phyloP scores from a whole-genome alignment of 2,888 invertebrate species.

The Trypoxylon attenuatum region DNA sequence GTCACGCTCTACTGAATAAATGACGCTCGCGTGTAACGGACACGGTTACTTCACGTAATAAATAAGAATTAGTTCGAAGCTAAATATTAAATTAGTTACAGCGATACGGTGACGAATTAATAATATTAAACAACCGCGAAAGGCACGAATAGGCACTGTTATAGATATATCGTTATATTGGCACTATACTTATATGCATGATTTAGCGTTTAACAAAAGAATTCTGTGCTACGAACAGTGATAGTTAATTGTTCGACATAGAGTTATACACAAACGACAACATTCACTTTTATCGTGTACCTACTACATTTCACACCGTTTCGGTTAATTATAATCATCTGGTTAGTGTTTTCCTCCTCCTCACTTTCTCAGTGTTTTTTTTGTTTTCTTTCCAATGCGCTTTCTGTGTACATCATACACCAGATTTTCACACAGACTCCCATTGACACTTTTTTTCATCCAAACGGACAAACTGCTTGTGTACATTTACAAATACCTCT shows the following conservation, averaged over 20 bases:
- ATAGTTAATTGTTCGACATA: conserved; percentile 20
- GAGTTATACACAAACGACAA: conserved; percentile 8
- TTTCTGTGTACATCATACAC: too few relatives aligned
- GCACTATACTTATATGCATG: conserved; percentile 2
- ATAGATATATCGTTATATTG: conserved; percentile 26
- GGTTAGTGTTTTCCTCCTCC: too few relatives aligned
- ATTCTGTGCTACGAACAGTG: conserved; percentile 5
- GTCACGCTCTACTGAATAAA: neutral
- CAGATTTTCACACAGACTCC: conserved; percentile 1
- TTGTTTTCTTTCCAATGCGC: neutral
- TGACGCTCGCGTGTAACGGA: too few relatives aligned
- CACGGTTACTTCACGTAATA: conserved; percentile 31
- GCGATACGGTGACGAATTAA: conserved; percentile 16
- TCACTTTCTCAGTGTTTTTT: too few relatives aligned
- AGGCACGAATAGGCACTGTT: conserved; percentile 37
- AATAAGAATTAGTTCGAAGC: conserved; percentile 45
- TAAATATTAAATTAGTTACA: conserved; percentile 28
- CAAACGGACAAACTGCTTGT: conserved; percentile 4
- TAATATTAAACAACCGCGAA: conserved; percentile 21
- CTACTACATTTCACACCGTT: too few relatives aligned
- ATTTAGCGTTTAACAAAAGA: conserved; percentile 13
- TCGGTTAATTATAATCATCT: too few relatives aligned
- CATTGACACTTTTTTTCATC: too few relatives aligned
- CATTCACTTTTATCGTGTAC: too few relatives aligned
- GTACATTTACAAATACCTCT: conserved; percentile 24